Evolutionary conservation across 2,888 invertebrate species (phyloP), one percentile per base, ranked within the genome.

Genomic region (Campoletis raptor): DNA sequence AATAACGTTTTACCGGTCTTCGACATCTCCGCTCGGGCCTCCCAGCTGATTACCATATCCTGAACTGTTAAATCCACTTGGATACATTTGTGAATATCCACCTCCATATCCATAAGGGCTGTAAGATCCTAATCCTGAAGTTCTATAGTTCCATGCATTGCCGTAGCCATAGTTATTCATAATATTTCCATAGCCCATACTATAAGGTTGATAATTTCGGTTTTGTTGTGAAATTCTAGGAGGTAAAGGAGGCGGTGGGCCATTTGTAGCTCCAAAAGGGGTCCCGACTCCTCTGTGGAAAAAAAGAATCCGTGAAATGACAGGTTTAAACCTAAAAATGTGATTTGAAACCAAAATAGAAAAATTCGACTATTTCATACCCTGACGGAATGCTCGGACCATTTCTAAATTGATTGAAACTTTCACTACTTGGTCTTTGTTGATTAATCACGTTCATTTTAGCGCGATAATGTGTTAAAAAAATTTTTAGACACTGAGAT

Each of bases 1-100:
- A n/a, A n/a, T n/a, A n/a, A n/a, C n/a, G n/a, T n/a, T n/a, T 76
- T 82, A 96, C 96, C 96, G 95, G 94, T 95, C 96, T 94, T 97
- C 97, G 85, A 96, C 95, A 92, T 96, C 96, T 87, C 95, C 95
- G 88, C 94, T 94, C 12, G 93, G 92, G 45, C 91, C 91, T 36
- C 90, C 88, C 30, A 87, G 85, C 37, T 85, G 82, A 42, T 30
- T 69, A 24, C 92, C 91, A 85, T 92, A 92, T 48, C 83, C 90
- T 30, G 90, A 89, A 85, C 86, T 85, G 85, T 89, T 83, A 24
- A 92, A 90, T 87, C 92, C 92, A 86, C 92, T 92, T 3, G 95
- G 95, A 93, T 95, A 95, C 94, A 95, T 61, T 83, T 93, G 93
- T 89, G 94, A 92, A 87, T 89, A 93, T 48, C 91, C 90, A 88